Conservation (phyloP, 2,797 vertebrate genomes). For the Enteromius radiatus region DNA sequence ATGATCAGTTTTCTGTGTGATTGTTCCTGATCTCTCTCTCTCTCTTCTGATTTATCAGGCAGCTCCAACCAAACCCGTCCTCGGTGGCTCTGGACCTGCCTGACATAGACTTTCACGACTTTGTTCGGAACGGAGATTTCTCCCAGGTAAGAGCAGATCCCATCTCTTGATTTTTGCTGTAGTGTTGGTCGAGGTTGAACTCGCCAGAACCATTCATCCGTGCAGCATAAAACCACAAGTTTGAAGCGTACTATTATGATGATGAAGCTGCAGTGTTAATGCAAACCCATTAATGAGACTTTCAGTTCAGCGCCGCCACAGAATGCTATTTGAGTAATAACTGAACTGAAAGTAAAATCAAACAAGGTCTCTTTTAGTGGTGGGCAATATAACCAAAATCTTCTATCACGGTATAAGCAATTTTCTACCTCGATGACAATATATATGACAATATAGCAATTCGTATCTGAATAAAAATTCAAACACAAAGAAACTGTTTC, state of each 20-base stretch:
- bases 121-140: slow-evolving; percentile 50
- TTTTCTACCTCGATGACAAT: too few relatives aligned
- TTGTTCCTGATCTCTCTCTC: neutral
- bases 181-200: neutral
- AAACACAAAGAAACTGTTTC: too few relatives aligned
- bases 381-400: too few relatives aligned
- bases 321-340: neutral
- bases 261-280: neutral
- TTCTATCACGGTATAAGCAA: too few relatives aligned
- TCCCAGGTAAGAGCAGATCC: slow-evolving; percentile 33
- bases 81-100: slow-evolving; percentile 45
- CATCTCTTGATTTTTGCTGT: neutral
- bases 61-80: slow-evolving; percentile 48
- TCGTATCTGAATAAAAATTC: too few relatives aligned
- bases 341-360: slow-evolving; percentile 6
- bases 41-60: slow-evolving; percentile 36
- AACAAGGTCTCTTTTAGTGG: neutral
- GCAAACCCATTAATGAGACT: neutral
- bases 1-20: neutral
- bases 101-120: slow-evolving; percentile 45
- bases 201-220: neutral
- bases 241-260: neutral
- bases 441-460: too few relatives aligned
- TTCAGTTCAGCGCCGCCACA: neutral
- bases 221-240: neutral